Evolutionary conservation across 1,140 invertebrate species (phyloP), one percentile per base, ranked within the genome.

Genomic region (Anastrepha obliqua): DNA sequence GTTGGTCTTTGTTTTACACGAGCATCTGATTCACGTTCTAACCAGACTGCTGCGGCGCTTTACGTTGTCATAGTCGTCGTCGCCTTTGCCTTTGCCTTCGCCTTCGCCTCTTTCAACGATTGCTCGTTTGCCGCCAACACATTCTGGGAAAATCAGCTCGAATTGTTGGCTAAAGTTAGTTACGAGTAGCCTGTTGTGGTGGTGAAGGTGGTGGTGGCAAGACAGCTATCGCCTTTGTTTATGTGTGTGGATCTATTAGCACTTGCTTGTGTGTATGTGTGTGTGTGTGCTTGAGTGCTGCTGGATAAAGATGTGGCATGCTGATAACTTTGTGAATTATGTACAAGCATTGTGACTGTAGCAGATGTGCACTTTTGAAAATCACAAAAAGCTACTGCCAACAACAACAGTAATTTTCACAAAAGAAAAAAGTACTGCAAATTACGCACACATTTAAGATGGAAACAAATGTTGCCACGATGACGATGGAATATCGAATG

Each of bases 291-390:
- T 87, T 67, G 62, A 9, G 39, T 86, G 20, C 44, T 85, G 85
- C 39, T 86, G 74, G 74, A 55, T 81, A n/a, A 81, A 81, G 74
- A 81, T 81, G 74, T 81, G 74, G 9, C 51, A 29, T 81, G 74
- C 74, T 81, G 74, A 81, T 81, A 81, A 81, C 74, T 81, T 81
- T 81, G 44, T 81, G 74, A 81, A 81, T 81, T 81, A 81, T 81
- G 47, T 81, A 81, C 8, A 29, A 55, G 47, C 17, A 29, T 81
- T 81, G 74, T 58, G 47, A 20, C 42, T 55, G 47, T 81, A 81
- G 42, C 74, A 81, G 74, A 81, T 81, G 74, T 81, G 74, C 74
- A 81, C 74, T 81, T 81, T 74, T 44, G 42, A 17, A 74, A 47
- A 67, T 39, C 29, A 42, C 7, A 39, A 42, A 39, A 74, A 74